A percentile compares a stretch with the other conserved stretches of the same genome.
Evolutionary conservation across 2,888 invertebrate species (phyloP).

Genomic region (Suillia variegata): DNA sequence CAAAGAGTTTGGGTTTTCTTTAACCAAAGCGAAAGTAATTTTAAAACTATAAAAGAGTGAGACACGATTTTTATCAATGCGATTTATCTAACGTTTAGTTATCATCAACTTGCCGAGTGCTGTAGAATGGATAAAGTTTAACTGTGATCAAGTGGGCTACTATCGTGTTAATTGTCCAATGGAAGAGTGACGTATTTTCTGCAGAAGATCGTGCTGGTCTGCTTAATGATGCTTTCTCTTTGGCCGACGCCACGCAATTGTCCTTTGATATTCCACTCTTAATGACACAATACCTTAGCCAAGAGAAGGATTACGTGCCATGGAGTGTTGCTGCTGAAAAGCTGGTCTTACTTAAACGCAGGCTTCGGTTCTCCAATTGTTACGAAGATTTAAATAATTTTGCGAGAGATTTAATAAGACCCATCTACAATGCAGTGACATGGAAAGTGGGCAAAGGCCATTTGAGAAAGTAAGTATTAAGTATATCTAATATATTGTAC

Average conservation of each 20-base stretch:
- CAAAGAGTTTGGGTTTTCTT: conserved; percentile 59
- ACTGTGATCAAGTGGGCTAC: conserved; percentile 83
- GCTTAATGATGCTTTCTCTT: conserved; percentile 82
- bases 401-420: conserved; percentile 66
- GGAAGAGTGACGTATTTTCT: conserved; percentile 68
- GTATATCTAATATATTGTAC: neutral
- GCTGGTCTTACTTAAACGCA: conserved; percentile 63
- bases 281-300: conserved; percentile 71
- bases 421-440: conserved; percentile 67
- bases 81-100: conserved; percentile 34
- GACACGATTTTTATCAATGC: neutral
- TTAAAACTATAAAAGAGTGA: conserved; percentile 9
- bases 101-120: conserved; percentile 62
- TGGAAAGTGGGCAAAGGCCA: conserved; percentile 67
- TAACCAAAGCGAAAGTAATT: conserved; percentile 50
- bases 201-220: conserved; percentile 78
- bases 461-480: conserved; percentile 54
- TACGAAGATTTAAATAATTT: conserved; percentile 67
- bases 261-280: conserved; percentile 73
- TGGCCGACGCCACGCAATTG: conserved; percentile 75
- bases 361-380: conserved; percentile 65
- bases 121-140: conserved; percentile 80
- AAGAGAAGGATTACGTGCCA: conserved; percentile 74
- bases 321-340: conserved; percentile 74
- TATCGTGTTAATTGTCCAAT: conserved; percentile 84